Percentiles rank a stretch among this genome's conserved stretches.
These are phyloP conservation scores for Anoura caudifer DNA, from an alignment of 2,113 vertebrate genomes.

Conservation along the genomic window DNA sequence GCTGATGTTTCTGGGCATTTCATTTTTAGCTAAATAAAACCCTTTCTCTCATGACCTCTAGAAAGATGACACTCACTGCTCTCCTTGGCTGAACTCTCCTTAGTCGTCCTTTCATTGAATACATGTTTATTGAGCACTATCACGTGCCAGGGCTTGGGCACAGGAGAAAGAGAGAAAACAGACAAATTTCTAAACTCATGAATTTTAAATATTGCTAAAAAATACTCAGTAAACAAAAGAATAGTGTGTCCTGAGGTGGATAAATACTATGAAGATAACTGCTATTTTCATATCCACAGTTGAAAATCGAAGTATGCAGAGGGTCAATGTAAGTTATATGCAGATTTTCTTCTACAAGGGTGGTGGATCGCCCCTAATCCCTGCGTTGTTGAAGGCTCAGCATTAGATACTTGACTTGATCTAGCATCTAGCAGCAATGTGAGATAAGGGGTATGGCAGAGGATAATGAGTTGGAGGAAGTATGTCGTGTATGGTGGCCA, in stretches of 20 bases:
- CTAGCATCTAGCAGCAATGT: neutral
- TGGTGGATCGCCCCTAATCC: neutral
- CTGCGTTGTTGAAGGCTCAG: neutral
- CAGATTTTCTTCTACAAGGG: neutral
- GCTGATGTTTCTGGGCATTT: neutral
- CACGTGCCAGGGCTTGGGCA: neutral
- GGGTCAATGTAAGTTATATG: neutral
- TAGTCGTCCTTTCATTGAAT: neutral
- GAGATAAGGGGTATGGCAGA: neutral
- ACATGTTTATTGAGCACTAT: neutral
- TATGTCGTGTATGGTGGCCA: neutral
- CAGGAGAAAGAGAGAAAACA: neutral
- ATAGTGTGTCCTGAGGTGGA: neutral
- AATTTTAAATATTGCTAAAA: neutral
- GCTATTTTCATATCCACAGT: neutral
- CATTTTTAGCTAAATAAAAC: neutral
- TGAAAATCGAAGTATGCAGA: neutral
- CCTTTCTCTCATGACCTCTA: neutral
- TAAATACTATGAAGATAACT: neutral
- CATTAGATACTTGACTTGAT: neutral
- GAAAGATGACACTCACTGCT: neutral
- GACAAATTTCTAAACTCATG: neutral
- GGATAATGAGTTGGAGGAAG: neutral
- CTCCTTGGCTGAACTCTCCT: neutral
- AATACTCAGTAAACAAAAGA: neutral